These are phyloP conservation scores for Cydia pomonella DNA, from an alignment of 1,140 invertebrate species.

Conservation along the genomic window DNA sequence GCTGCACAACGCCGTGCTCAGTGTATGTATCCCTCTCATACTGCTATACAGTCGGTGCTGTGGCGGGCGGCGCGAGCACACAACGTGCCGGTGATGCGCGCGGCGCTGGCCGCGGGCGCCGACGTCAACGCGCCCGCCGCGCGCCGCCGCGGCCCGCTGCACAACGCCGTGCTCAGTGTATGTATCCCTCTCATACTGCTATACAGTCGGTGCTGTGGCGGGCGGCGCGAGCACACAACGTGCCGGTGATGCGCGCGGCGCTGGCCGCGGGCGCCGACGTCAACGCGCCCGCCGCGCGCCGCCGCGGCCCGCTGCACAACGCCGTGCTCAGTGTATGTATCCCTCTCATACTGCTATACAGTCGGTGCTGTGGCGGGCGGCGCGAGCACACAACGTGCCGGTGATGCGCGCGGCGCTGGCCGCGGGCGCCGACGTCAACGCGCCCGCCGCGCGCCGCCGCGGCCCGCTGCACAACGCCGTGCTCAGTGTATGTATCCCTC, in stretches of 20 bases:
- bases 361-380: conserved; percentile 90
- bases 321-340: conserved; percentile 92
- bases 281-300: conserved; percentile 84
- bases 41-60: conserved; percentile 89
- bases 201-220: conserved; percentile 90
- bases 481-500: too few relatives aligned
- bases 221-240: conserved; percentile 91
- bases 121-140: conserved; percentile 87
- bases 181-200: too few relatives aligned
- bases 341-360: too few relatives aligned
- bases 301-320: conserved; percentile 88
- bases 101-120: conserved; percentile 91
- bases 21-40: too few relatives aligned
- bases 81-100: conserved; percentile 94
- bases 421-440: conserved; percentile 89
- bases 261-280: conserved; percentile 91
- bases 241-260: conserved; percentile 94
- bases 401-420: conserved; percentile 95
- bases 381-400: conserved; percentile 91
- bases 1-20: conserved; percentile 91
- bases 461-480: conserved; percentile 92
- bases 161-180: conserved; percentile 93
- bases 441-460: conserved; percentile 84
- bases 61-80: conserved; percentile 91
- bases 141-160: conserved; percentile 85